Conservation (phyloP, 2,888 invertebrate species). For the Drosophila cyrtoloma region DNA sequence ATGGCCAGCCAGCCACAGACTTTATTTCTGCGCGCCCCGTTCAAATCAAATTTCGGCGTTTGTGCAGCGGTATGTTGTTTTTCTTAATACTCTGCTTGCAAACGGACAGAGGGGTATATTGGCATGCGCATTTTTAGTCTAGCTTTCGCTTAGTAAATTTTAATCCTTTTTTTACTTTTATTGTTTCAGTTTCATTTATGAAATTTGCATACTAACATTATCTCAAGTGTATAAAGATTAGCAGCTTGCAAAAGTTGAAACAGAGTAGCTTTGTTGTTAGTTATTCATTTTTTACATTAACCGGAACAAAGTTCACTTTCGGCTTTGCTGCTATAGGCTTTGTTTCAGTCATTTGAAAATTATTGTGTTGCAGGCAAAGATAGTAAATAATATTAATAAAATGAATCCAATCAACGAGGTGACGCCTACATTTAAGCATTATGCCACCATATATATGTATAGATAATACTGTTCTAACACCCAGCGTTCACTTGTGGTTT, state of each 20-base stretch:
- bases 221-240: not conserved
- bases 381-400: not conserved
- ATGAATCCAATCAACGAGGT: conserved; percentile 38
- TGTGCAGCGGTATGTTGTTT: conserved; percentile 62
- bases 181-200: not conserved
- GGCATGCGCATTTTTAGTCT: not conserved
- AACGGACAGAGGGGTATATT: conserved; percentile 2
- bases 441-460: not conserved
- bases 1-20: conserved; percentile 38
- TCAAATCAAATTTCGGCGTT: conserved; percentile 63
- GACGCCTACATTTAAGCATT: conserved; percentile 13
- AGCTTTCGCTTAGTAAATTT: not conserved
- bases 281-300: not conserved
- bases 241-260: not conserved
- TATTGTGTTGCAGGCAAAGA: not conserved
- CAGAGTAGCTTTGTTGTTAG: not conserved
- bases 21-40: conserved; percentile 32
- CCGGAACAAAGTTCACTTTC: conserved; percentile 68
- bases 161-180: not conserved
- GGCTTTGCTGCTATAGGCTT: not conserved
- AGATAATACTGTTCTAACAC: not conserved
- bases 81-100: conserved; percentile 6
- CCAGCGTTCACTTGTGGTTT: conserved; percentile 38
- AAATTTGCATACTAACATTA: not conserved
- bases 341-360: not conserved